These are phyloP conservation scores for Cranoglanis bouderius DNA, from an alignment of 2,113 vertebrate species.

Conservation along the genomic window DNA sequence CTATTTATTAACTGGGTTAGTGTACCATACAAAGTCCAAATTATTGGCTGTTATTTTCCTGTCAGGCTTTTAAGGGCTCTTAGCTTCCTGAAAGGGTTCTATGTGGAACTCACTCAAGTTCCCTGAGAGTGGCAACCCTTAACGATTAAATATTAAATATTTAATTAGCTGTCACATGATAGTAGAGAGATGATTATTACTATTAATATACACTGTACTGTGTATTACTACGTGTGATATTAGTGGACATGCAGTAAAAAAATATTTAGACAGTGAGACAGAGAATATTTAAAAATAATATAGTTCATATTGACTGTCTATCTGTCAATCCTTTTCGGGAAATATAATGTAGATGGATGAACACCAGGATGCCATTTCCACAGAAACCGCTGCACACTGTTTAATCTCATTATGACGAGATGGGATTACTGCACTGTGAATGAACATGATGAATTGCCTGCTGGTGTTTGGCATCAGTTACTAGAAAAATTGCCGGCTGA, in stretches of 20 bases:
- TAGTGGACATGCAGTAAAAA: not conserved
- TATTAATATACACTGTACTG: not conserved
- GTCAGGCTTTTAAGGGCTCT: too few relatives aligned
- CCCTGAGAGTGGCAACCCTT: not conserved
- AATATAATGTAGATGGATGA: conserved; percentile 26
- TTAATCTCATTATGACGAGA: conserved; percentile 3
- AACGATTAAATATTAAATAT: not conserved
- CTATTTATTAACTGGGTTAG: too few relatives aligned
- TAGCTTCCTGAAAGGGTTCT: too few relatives aligned
- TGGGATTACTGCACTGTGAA: conserved; percentile 3
- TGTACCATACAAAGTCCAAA: too few relatives aligned
- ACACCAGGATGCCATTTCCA: conserved; percentile 17
- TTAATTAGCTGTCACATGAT: not conserved
- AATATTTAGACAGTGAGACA: not conserved
- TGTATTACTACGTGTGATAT: not conserved
- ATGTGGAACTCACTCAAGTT: not conserved
- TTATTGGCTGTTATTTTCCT: too few relatives aligned
- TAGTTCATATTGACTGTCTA: not conserved
- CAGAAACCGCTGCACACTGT: not conserved
- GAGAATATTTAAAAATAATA: not conserved
- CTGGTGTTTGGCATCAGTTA: not conserved
- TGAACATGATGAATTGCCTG: conserved; percentile 49
- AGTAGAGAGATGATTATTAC: not conserved
- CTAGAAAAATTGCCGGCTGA: conserved; percentile 11
- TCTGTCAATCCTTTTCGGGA: conserved; percentile 19